phyloP scores from a whole-genome alignment of 2,797 vertebrate species.

The Poeciliopsis infans region DNA sequence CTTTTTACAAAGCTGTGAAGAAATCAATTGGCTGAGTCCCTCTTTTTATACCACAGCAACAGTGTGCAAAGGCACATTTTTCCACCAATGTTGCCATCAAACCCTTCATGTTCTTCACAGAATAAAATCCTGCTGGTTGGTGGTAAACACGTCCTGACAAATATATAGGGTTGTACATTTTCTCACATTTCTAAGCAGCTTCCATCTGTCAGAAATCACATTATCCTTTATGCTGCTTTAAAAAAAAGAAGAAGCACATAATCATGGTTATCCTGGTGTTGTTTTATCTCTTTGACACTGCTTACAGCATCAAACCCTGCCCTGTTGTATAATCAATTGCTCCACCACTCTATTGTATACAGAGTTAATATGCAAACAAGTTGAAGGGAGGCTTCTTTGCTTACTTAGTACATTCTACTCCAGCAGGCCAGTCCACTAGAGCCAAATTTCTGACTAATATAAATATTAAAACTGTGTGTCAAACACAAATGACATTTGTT shows the following conservation, averaged over 20 bases:
- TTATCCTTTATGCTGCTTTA: slow-evolving; percentile 40
- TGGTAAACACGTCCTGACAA: slow-evolving; percentile 59
- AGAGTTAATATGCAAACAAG: slow-evolving; percentile 27
- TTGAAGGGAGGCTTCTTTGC: slow-evolving; percentile 10
- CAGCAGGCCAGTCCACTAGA: neutral
- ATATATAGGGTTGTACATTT: slow-evolving; percentile 32
- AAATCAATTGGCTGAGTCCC: slow-evolving; percentile 59
- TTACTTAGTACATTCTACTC: neutral
- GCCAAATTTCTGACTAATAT: neutral
- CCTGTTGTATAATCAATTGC: slow-evolving; percentile 10
- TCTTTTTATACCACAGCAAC: slow-evolving; percentile 26
- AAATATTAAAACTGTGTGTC: neutral
- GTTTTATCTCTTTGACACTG: slow-evolving; percentile 11
- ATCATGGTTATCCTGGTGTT: slow-evolving; percentile 24
- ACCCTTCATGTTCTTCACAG: slow-evolving; percentile 33
- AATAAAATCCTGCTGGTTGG: slow-evolving; percentile 4
- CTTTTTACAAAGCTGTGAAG: slow-evolving; percentile 46
- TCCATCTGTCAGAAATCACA: slow-evolving; percentile 41
- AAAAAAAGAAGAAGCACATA: slow-evolving; percentile 50
- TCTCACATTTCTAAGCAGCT: slow-evolving; percentile 37
- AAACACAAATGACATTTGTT: neutral
- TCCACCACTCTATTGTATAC: slow-evolving; percentile 38
- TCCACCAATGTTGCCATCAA: slow-evolving; percentile 39
- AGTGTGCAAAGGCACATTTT: slow-evolving; percentile 19
- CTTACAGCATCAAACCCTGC: slow-evolving; percentile 41